phyloP scores from a whole-genome alignment of 2,888 invertebrate genomes.

The Ceraclea dissimilis region DNA sequence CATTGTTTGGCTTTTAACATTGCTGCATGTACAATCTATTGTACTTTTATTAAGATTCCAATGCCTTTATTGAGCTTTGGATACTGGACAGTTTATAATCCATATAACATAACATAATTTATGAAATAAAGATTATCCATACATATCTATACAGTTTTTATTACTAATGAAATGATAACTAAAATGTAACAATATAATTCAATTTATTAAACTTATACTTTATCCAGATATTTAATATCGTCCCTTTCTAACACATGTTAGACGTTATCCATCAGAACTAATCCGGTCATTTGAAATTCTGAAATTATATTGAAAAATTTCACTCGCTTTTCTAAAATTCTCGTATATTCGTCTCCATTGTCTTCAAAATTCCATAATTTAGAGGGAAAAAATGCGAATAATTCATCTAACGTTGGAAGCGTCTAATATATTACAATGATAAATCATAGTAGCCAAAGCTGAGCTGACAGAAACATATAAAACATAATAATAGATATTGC shows the following conservation, averaged over 20 bases:
- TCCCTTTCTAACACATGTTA: not conserved
- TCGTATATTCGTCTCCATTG: not conserved
- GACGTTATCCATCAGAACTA: not conserved
- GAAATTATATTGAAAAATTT: not conserved
- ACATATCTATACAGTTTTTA: too few species aligned
- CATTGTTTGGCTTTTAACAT: too few species aligned
- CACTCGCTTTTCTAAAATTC: not conserved
- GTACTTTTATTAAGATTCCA: too few species aligned
- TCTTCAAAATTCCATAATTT: not conserved
- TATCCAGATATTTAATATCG: too few species aligned
- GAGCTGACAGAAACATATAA: not conserved
- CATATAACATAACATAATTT: too few species aligned
- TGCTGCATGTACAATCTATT: too few species aligned
- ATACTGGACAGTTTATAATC: too few species aligned
- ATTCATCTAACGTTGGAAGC: not conserved
- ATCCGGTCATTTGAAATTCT: not conserved
- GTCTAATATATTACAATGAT: not conserved
- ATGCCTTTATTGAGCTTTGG: too few species aligned
- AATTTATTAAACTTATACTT: too few species aligned
- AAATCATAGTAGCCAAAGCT: not conserved
- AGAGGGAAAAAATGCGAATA: not conserved
- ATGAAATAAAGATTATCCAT: too few species aligned
- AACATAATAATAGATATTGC: not conserved
- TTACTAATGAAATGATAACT: too few species aligned
- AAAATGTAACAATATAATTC: too few species aligned